Base-by-base conservation (phyloP, 2,113 vertebrate species). In the Varanus salvator region DNA sequence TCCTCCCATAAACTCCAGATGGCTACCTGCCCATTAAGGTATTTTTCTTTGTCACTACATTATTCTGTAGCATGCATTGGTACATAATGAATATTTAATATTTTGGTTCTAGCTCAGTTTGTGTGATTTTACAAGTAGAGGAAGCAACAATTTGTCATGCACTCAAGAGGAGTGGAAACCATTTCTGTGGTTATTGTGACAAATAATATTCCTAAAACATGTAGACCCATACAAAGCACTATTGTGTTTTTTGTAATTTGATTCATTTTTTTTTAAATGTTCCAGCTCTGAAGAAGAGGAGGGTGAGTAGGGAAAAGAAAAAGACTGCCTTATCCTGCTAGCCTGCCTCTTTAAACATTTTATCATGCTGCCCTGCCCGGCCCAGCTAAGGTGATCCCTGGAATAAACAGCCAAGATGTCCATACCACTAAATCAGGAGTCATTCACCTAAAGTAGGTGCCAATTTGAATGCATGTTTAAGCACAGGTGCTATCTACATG, bases 31-130 rank as follows among this genome's bases (percentile, higher is more conserved):
- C 78, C 87, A 88, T 92, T 93, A 91, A 85, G 72, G 14, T 92
- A 92, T 94, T 96, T 94, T 92, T 92, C 90, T 93, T 93, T 92
- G 90, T 92, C 93, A 69, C 68, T 90, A 11, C 68, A 77, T 92
- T 93, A 94, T 94, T 83, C 90, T 91, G 60, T 57, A 83, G n/a
- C 89, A 90, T 29, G 54, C 69, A 90, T 72, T 86, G 64, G 3
- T 83, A 91, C 87, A 92, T 91, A 94, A 95, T 87, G 60, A 90
- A 88, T 94, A 92, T 92, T 93, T 94, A 91, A 64, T 1, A 80
- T 88, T 81, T 75, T 83, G 29, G 1, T 29, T 74, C 27, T 60
- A 17, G 7, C 85, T 76, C n/a, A 3, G 68, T 85, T 93, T 90
- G 5, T 60, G 86, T 66, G 9, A 88, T 89, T 95, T 92, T 77